Evolutionary conservation across 2,797 vertebrate species (phyloP), one percentile per base, ranked within the genome.

Genomic region (Pantherophis vulpinus): DNA sequence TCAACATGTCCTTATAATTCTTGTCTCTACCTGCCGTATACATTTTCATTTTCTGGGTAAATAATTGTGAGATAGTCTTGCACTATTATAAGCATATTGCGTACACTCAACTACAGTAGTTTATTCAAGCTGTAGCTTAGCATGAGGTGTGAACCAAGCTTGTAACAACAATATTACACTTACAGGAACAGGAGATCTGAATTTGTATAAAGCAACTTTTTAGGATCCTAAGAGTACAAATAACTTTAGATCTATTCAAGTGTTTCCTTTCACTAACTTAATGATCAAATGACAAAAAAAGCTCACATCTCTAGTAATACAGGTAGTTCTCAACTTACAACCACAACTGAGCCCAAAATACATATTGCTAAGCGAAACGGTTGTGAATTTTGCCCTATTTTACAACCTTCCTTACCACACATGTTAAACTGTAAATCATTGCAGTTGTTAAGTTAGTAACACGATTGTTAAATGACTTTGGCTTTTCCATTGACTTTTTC

Each of bases 41-140:
- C 93, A 93, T 86, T 93, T 42, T n/a, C 1, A 86, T 86, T 79
- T 91, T 93, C 59, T 92, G 23, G 13, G 59, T 93, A 95, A 95
- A 95, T 94, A 4, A 11, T 90, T 63, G 74, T 94, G 93, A 91
- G 89, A 95, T 16, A 8, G 11, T 13, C 37, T 89, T 92, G 27
- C 37, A 79, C 18, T 61, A 70, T 70, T 32, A 32, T 70, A 70
- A 70, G 74, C 4, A 25, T 83, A 37, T 23, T 83, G 8, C 0
- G 1, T 47, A 23, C 37, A 47, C 20, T 37, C 74, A 25, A 11
- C 32, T 83, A 42, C 74, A 83, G 74, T 42, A 20, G 37, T 83
- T 79, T 47, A 79, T 83, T 83, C 20, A 83, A 83, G 37, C 37
- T 47, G 37, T 42, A 83, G 20, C 20, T 83, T 25, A 83, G 74